These are phyloP conservation scores for Escarpia spicata DNA, from an alignment of 2,888 invertebrate genomes.

Conservation along the genomic window DNA sequence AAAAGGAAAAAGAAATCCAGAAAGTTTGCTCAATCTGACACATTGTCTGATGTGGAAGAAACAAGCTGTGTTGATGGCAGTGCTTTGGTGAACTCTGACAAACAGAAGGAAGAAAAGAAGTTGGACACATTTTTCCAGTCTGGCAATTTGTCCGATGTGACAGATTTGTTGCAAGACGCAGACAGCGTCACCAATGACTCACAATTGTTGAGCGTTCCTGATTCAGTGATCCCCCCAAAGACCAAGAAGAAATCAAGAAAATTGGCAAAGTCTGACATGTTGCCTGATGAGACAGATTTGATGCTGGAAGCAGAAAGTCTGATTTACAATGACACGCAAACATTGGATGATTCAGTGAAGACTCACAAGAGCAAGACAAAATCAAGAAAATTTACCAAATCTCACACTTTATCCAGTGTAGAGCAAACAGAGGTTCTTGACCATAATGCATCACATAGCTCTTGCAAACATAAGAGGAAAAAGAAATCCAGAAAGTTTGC, in stretches of 20 bases:
- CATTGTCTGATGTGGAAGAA: neutral
- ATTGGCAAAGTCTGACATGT: neutral
- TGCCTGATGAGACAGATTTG: neutral
- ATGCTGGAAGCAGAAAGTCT: neutral
- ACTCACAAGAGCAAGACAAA: neutral
- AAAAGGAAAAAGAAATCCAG: neutral
- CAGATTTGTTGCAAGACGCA: neutral
- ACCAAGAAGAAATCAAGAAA: neutral
- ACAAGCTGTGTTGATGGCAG: neutral
- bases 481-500: neutral
- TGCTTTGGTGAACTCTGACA: neutral
- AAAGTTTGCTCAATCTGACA: neutral
- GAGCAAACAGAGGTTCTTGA: neutral
- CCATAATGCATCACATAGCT: neutral
- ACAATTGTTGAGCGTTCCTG: neutral
- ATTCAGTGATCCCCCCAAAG: neutral
- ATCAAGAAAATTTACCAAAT: neutral
- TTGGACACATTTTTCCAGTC: neutral
- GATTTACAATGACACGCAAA: neutral
- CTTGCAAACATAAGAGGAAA: neutral
- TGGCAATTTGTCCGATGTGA: neutral
- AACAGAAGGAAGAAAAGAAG: neutral
- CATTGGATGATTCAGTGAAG: neutral
- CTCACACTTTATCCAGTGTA: neutral
- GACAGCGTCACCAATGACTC: neutral